These are phyloP conservation scores for Erannis defoliaria DNA, from an alignment of 2,888 invertebrate species.

Conservation along the genomic window DNA sequence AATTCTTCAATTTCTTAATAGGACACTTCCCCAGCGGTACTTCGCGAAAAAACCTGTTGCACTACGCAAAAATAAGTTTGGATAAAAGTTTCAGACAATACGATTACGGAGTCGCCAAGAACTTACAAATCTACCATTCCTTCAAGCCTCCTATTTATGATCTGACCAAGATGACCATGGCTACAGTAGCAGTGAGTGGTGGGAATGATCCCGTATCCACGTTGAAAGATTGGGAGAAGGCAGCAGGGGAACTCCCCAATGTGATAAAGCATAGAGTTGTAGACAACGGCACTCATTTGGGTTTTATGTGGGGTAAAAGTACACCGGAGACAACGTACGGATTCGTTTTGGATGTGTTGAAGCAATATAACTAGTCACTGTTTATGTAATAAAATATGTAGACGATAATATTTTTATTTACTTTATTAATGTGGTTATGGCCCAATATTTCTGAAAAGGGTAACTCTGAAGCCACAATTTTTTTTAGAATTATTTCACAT, in stretches of 20 bases:
- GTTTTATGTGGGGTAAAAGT: slow-evolving; percentile 57
- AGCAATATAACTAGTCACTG: slow-evolving; percentile 32
- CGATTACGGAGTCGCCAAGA: slow-evolving; percentile 56
- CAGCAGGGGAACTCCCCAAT: slow-evolving; percentile 53
- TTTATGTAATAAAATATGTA: background rate
- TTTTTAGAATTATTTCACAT: too few species aligned
- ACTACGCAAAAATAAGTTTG: slow-evolving; percentile 55
- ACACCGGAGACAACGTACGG: slow-evolving; percentile 45
- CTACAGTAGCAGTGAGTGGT: slow-evolving; percentile 52
- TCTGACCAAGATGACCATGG: slow-evolving; percentile 56
- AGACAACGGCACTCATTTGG: slow-evolving; percentile 57
- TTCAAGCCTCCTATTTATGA: slow-evolving; percentile 57
- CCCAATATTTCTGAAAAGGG: too few species aligned
- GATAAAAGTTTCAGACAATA: slow-evolving; percentile 54
- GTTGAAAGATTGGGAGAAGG: slow-evolving; percentile 49
- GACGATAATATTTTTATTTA: background rate
- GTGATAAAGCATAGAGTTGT: slow-evolving; percentile 48
- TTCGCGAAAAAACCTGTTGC: slow-evolving; percentile 58
- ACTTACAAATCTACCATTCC: slow-evolving; percentile 52
- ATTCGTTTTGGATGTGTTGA: slow-evolving; percentile 44
- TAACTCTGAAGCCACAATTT: too few species aligned
- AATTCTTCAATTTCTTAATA: slow-evolving; percentile 46
- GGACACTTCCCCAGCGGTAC: slow-evolving; percentile 60
- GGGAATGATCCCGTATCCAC: slow-evolving; percentile 58
- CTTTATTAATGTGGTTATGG: background rate